phyloP scores from a whole-genome alignment of 2,888 invertebrate genomes.

The Candidula unifasciata region DNA sequence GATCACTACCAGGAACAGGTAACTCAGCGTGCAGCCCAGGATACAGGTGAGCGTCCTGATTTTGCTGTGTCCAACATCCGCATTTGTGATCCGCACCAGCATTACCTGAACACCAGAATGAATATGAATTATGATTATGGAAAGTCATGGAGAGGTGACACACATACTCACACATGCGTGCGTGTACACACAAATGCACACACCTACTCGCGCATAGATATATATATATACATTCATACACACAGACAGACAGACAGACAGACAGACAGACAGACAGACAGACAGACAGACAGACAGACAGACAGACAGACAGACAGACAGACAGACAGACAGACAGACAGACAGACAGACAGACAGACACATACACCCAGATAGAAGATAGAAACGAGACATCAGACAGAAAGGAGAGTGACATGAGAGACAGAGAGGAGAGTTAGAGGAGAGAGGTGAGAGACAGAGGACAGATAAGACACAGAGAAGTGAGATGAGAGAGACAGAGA shows the following conservation, averaged over 20 bases:
- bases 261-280: not conserved
- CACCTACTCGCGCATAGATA: too few relatives aligned
- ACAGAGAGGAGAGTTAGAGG: too few relatives aligned
- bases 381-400: not conserved
- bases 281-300: not conserved
- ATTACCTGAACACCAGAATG: constrained; percentile 80
- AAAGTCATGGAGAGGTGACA: not conserved
- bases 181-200: too few relatives aligned
- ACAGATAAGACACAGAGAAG: not conserved
- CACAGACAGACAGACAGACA: too few relatives aligned
- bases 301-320: not conserved
- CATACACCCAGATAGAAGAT: not conserved
- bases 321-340: constrained; percentile 7
- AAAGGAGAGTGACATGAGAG: too few relatives aligned
- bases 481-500: not conserved
- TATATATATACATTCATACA: too few relatives aligned
- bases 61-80: constrained; percentile 80
- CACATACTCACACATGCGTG: too few relatives aligned
- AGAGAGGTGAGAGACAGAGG: not conserved
- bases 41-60: constrained; percentile 78
- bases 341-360: not conserved
- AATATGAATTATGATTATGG: not conserved
- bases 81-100: constrained; percentile 81
- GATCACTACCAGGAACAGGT: constrained; percentile 76
- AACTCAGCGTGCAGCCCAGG: constrained; percentile 77